Evolutionary conservation across 2,888 invertebrate species (phyloP).

Genomic region (Monochamus alternatus): DNA sequence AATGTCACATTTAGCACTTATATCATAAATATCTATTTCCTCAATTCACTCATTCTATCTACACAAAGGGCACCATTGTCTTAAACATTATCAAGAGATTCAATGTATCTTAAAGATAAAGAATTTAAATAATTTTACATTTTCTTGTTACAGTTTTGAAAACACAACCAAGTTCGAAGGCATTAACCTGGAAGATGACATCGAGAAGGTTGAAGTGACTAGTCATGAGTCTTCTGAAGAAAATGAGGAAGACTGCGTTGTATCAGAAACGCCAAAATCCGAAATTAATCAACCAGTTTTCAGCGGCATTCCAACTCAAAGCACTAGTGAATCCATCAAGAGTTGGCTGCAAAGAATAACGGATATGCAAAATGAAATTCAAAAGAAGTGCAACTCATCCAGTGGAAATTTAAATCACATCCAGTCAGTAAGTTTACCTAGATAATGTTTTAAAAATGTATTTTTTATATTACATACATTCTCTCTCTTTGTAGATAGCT

Average conservation of each 20-base stretch:
- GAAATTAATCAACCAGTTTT: constrained; percentile 48
- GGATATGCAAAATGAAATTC: constrained; percentile 78
- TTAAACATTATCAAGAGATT: no score
- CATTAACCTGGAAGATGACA: constrained; percentile 66
- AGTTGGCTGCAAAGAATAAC: constrained; percentile 85
- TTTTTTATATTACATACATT: neutral
- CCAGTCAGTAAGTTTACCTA: constrained; percentile 34
- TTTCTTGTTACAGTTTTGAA: constrained; percentile 23
- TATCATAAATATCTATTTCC: no score
- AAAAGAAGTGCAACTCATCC: constrained; percentile 62
- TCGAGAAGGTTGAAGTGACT: constrained; percentile 67
- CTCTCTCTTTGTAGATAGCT: constrained; percentile 33
- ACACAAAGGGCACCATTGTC: no score
- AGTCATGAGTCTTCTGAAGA: constrained; percentile 63
- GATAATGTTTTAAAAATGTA: no score
- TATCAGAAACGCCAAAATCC: constrained; percentile 35
- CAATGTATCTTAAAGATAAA: no score
- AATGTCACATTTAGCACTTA: no score
- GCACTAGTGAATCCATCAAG: constrained; percentile 79
- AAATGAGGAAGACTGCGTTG: constrained; percentile 51
- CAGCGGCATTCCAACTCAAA: constrained; percentile 66
- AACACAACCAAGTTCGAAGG: constrained; percentile 56
- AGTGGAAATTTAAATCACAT: constrained; percentile 39
- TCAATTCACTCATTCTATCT: no score
- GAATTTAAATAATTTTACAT: no score